A percentile compares a stretch with the other conserved stretches of the same genome.
phyloP scores from a whole-genome alignment of 2,888 invertebrate genomes.

The Lasioglossum malachurum region DNA sequence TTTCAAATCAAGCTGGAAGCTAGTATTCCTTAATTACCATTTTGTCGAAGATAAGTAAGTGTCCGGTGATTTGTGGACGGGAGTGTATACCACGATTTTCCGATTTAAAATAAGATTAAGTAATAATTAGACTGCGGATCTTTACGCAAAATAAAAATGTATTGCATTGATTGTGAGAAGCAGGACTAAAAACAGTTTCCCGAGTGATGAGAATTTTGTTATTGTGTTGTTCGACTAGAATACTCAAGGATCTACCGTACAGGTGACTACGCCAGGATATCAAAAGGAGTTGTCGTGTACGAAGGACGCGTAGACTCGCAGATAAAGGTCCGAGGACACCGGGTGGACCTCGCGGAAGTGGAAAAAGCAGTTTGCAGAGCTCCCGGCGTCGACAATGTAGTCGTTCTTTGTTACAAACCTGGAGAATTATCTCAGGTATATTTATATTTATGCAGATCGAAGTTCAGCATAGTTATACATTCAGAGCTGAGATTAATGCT shows the following conservation, averaged over 20 bases:
- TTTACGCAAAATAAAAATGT: too few relatives aligned
- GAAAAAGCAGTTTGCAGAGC: slow-evolving; percentile 90
- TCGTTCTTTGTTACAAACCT: slow-evolving; percentile 92
- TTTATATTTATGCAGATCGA: neutral
- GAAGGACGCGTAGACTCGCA: slow-evolving; percentile 95
- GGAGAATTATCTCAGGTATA: slow-evolving; percentile 87
- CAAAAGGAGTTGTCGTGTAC: slow-evolving; percentile 89
- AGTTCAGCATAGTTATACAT: slow-evolving; percentile 76
- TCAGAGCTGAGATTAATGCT: neutral
- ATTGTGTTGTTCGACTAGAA: slow-evolving; percentile 83
- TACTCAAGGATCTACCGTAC: slow-evolving; percentile 92
- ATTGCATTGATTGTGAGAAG: too few relatives aligned
- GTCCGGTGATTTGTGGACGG: too few relatives aligned
- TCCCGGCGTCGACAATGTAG: slow-evolving; percentile 90
- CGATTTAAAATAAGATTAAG: too few relatives aligned
- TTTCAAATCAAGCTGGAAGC: too few relatives aligned
- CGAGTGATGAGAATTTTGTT: neutral
- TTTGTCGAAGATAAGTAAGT: too few relatives aligned
- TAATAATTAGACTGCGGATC: too few relatives aligned
- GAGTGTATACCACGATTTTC: too few relatives aligned
- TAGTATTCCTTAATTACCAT: too few relatives aligned
- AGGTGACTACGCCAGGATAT: slow-evolving; percentile 92
- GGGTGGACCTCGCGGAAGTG: slow-evolving; percentile 94
- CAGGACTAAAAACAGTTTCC: neutral
- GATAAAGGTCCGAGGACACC: slow-evolving; percentile 93